phyloP scores from a whole-genome alignment of 2,888 invertebrate species.

The Cantharis flavilabris region DNA sequence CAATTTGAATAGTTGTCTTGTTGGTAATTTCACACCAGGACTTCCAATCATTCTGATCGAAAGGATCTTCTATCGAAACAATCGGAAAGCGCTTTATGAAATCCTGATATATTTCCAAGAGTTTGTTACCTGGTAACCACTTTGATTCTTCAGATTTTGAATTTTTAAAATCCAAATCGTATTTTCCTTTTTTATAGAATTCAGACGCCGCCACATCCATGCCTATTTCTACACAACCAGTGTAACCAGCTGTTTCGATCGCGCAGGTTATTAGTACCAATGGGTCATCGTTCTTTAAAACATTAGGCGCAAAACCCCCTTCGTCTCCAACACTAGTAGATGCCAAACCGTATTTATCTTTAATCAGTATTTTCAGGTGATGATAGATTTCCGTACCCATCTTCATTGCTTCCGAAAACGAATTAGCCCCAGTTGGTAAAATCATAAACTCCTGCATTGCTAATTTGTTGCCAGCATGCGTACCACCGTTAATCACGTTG shows the following conservation, averaged over 20 bases:
- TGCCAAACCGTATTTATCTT: slow-evolving; percentile 92
- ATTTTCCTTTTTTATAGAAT: slow-evolving; percentile 80
- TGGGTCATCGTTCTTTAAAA: slow-evolving; percentile 94
- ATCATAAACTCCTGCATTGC: slow-evolving; percentile 76
- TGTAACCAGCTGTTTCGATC: slow-evolving; percentile 93
- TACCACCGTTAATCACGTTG: slow-evolving; percentile 99
- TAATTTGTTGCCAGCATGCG: slow-evolving; percentile 97
- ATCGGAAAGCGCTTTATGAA: slow-evolving; percentile 92
- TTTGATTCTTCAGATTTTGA: slow-evolving; percentile 82
- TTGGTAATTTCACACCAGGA: slow-evolving; percentile 85
- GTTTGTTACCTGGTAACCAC: slow-evolving; percentile 80
- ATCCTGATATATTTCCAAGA: slow-evolving; percentile 84
- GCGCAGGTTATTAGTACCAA: slow-evolving; percentile 84
- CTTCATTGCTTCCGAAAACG: slow-evolving; percentile 96
- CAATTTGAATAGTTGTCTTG: slow-evolving; percentile 81
- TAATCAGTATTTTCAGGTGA: slow-evolving; percentile 94
- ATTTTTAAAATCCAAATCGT: slow-evolving; percentile 99
- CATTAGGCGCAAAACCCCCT: slow-evolving; percentile 99
- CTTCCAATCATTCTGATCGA: slow-evolving; percentile 98
- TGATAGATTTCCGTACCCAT: slow-evolving; percentile 98
- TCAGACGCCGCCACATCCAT: slow-evolving; percentile 99
- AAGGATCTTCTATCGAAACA: slow-evolving; percentile 98
- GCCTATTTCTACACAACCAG: slow-evolving; percentile 94
- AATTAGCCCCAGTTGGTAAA: slow-evolving; percentile 74
- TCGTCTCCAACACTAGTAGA: slow-evolving; percentile 98